Conservation (phyloP, 1,140 invertebrate species). For the Bombus affinis region DNA sequence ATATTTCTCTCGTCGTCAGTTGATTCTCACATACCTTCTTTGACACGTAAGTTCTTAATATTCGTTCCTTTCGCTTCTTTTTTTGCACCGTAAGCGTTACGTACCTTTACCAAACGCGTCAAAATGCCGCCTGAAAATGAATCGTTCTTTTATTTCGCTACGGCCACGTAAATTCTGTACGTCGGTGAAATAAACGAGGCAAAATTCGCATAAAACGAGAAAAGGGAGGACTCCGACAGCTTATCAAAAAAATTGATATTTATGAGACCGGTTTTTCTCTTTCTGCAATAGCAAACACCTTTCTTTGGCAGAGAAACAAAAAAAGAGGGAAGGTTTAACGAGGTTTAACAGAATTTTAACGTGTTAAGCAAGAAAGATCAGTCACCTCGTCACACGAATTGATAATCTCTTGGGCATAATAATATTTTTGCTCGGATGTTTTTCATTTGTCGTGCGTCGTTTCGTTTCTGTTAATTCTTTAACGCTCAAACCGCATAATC, state of each 20-base stretch:
- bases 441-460: no score
- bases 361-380: no score
- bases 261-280: not conserved
- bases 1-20: slow-evolving; percentile 3
- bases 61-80: not conserved
- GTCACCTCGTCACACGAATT: no score
- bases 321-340: not conserved
- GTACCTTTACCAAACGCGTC: not conserved
- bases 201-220: not conserved
- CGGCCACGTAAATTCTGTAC: not conserved
- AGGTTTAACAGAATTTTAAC: not conserved
- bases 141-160: slow-evolving; percentile 27
- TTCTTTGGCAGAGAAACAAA: no score
- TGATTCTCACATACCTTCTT: not conserved
- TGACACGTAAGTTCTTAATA: not conserved
- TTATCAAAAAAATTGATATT: slow-evolving; percentile 52
- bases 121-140: not conserved
- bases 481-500: not conserved
- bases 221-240: not conserved
- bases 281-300: not conserved
- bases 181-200: not conserved
- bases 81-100: not conserved
- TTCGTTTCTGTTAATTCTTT: not conserved
- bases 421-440: no score
- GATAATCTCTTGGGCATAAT: no score